phyloP scores from a whole-genome alignment of 2,113 vertebrate species.

The Propithecus coquereli region DNA sequence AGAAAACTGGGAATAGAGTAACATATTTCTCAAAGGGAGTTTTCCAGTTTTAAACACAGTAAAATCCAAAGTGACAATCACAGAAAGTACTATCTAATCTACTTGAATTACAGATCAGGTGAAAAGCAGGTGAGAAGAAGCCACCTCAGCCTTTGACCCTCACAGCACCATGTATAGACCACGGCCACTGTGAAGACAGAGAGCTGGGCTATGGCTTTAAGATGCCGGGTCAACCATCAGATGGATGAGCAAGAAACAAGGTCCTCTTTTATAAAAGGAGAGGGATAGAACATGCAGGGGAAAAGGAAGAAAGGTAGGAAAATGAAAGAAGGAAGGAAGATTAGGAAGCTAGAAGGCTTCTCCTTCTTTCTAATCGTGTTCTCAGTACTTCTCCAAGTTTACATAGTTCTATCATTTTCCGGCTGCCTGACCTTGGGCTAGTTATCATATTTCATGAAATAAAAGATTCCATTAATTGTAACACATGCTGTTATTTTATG shows the following conservation, averaged over 20 bases:
- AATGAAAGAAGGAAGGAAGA: background rate
- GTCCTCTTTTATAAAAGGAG: too few relatives aligned
- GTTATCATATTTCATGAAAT: background rate
- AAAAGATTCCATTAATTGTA: background rate
- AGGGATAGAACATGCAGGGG: rapidly evolving
- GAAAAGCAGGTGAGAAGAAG: background rate
- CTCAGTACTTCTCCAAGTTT: background rate
- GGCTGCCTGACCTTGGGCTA: background rate
- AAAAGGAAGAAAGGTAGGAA: background rate
- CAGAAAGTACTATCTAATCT: background rate
- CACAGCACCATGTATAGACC: background rate
- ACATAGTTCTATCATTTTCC: background rate
- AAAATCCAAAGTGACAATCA: background rate
- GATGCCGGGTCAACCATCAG: background rate
- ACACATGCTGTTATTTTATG: background rate
- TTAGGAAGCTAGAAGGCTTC: background rate
- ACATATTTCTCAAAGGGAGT: background rate
- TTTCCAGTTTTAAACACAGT: background rate
- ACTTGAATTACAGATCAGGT: background rate
- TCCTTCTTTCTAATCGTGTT: background rate
- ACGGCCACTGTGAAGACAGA: background rate
- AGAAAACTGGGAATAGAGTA: background rate
- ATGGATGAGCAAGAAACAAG: background rate
- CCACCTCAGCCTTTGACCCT: background rate
- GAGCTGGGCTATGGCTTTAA: background rate